Base-by-base conservation (phyloP, 2,113 vertebrate species). In the Eurystomus gularis region DNA sequence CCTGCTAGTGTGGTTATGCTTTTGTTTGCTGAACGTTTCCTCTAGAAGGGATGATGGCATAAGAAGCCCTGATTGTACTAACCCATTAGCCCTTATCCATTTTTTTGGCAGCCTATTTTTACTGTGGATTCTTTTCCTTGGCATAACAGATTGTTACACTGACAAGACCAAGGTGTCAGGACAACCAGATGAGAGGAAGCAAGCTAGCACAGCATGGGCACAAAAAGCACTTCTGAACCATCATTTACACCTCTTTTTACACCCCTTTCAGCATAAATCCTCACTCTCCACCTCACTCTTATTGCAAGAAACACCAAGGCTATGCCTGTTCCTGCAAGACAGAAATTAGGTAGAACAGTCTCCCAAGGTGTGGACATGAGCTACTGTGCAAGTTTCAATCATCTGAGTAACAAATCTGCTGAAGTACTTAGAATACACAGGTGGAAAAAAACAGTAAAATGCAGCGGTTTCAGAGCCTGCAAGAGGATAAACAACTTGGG, bases 91-190 rank as follows among this genome's bases (percentile, higher is more conserved):
- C 26, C 46, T 20, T 19, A 57, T 35, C 12, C 21, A 13, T 23
- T 58, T 69, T 35, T 17, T 29, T 75, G 16, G 20, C 80, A 86
- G 60, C 12, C 55, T 62, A 4, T 68, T 87, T 89, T 82, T 29
- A 35, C 44, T 1, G 0, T 2, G 33, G 46, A 55, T 84, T 92
- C 64, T 35, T 82, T 52, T 52, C 42, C 39, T 1, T 6, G 31
- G 37, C 20, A 7, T 2, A 52, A 23, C 0, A 2, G 35, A 46
- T 20, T 55, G 9, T 44, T 23, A 24, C 2, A 8, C 28, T 0
- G 1, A n/a, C 51, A 92, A 77, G 86, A 20, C 42, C 40, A 19
- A 8, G 0, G 0, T 2, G 62, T 24, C 15, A 11, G 70, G 25
- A 69, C 35, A 48, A 4, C 1, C 13, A 23, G 39, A 13, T 2